phyloP scores from a whole-genome alignment of 2,113 vertebrate species.

The Tenrec ecaudatus region DNA sequence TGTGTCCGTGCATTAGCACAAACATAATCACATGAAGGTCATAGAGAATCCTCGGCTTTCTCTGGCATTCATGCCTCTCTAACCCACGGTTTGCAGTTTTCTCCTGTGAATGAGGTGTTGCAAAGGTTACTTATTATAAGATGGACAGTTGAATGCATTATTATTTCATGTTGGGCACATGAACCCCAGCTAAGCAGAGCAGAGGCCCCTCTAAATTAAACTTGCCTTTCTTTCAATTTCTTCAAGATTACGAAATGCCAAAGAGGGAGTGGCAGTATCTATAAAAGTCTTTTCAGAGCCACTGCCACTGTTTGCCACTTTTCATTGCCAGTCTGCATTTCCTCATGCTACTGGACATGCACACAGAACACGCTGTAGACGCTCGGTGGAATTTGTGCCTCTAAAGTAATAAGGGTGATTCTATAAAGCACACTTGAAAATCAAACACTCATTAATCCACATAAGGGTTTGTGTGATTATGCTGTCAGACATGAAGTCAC shows the following conservation, averaged over 20 bases:
- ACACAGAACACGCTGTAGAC: neutral
- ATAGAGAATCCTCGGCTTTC: constrained; percentile 78
- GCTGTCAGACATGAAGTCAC: neutral
- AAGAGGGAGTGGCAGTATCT: constrained; percentile 53
- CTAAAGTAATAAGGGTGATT: constrained; percentile 36
- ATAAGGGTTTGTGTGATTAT: neutral
- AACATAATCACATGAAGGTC: constrained; percentile 86
- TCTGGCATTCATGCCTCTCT: constrained; percentile 79
- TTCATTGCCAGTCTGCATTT: constrained; percentile 58
- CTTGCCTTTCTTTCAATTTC: constrained; percentile 81
- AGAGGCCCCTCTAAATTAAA: constrained; percentile 85
- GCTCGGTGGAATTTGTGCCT: neutral
- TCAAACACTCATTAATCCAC: constrained; percentile 16
- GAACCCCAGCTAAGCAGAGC: constrained; percentile 84
- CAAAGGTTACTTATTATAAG: constrained; percentile 86
- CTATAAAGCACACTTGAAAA: constrained; percentile 57
- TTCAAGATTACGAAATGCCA: constrained; percentile 85
- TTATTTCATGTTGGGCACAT: constrained; percentile 86
- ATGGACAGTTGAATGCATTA: constrained; percentile 85
- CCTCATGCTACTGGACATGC: constrained; percentile 26
- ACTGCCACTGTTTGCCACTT: constrained; percentile 59
- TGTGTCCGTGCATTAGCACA: constrained; percentile 82
- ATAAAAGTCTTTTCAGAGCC: constrained; percentile 68
- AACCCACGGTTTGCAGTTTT: constrained; percentile 77
- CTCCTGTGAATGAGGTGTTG: constrained; percentile 73